Evolutionary conservation across 2,888 invertebrate species (phyloP), one percentile per base, ranked within the genome.

Genomic region (Marasmarcha lunaedactyla): DNA sequence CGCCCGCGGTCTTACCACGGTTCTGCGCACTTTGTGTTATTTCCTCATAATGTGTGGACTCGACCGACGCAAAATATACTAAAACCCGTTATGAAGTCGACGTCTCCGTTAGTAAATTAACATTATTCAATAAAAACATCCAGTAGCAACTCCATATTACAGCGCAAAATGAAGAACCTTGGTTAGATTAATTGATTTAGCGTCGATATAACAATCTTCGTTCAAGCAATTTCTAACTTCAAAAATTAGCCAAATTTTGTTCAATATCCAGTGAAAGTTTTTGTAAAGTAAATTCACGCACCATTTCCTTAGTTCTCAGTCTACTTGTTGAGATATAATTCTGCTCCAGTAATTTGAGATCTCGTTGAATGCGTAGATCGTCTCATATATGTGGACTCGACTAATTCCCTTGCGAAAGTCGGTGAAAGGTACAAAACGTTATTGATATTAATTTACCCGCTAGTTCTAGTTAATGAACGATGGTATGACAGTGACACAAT

Each of bases 241-340:
- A n/a, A n/a, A n/a, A n/a, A n/a, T n/a, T n/a, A n/a, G n/a, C n/a
- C n/a, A n/a, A n/a, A n/a, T n/a, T n/a, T n/a, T n/a, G n/a, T n/a
- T n/a, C n/a, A 3, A 30, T 30, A 7, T n/a, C n/a, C 30, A 34
- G 65, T 59, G 68, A 73, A 72, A 72, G 68, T 63, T 58, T 49
- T 20, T 50, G 59, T 55, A 55, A 48, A 38, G 26, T 14, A 63
- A 61, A 60, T 65, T 62, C 55, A 56, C 62, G 69, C 69, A 54
- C 69, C 59, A 77, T 74, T 79, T 77, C 66, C 61, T 58, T 55
- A 57, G 63, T 76, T 71, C 68, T 70, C 76, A 78, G 68, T 76
- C 78, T 79, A 78, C 57, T 79, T 72, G 52, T 49, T 67, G 53
- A 50, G 51, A 64, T 67, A 59, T 56, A 66, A 76, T 70, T 77